Evolutionary conservation across 1,140 invertebrate genomes (phyloP).

Genomic region (Oedothorax gibbosus): DNA sequence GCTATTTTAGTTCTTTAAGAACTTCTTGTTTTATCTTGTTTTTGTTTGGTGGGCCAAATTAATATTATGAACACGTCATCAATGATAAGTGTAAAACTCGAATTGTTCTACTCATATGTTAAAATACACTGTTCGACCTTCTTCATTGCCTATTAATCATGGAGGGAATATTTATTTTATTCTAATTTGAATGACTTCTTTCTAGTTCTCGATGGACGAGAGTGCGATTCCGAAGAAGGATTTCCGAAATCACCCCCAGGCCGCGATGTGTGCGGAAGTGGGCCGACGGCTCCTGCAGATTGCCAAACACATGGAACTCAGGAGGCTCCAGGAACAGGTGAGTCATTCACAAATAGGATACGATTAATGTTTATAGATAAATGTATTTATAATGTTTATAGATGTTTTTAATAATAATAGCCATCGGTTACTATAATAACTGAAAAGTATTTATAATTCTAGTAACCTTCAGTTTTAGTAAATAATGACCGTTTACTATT

Average conservation of each 20-base stretch:
- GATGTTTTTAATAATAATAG: not conserved
- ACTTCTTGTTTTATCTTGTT: no score
- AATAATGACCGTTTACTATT: no score
- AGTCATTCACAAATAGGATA: not conserved
- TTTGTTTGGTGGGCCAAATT: no score
- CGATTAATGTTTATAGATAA: not conserved
- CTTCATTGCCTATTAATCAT: not conserved
- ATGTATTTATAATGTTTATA: no score
- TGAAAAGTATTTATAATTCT: no score
- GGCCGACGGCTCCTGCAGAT: slow-evolving; percentile 4
- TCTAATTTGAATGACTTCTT: not conserved
- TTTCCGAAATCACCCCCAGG: not conserved
- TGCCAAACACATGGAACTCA: not conserved
- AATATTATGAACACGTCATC: no score
- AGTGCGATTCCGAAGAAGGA: not conserved
- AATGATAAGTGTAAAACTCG: no score
- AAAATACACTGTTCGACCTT: not conserved
- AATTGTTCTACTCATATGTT: not conserved
- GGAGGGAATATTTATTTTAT: not conserved
- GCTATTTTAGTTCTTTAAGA: no score
- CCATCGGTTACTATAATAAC: not conserved
- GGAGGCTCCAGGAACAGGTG: not conserved
- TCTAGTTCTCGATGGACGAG: slow-evolving; percentile 10
- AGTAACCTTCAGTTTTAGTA: no score
- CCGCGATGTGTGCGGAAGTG: not conserved